Conservation (phyloP, 2,113 vertebrate species). For the Sceloporus undulatus region DNA sequence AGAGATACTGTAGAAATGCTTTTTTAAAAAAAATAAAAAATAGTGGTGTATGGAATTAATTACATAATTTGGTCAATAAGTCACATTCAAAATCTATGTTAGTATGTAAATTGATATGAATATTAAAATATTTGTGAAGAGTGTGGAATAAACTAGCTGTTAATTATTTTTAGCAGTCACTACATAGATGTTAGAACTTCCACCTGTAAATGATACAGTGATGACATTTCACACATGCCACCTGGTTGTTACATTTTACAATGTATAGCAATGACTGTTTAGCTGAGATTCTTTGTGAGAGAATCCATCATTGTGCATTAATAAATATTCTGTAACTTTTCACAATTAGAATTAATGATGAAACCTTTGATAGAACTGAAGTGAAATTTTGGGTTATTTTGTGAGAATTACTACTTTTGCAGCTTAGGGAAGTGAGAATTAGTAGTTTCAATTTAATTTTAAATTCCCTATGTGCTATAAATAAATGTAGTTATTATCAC, state of each 20-base stretch:
- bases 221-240: conserved; percentile 41
- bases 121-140: conserved; percentile 48
- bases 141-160: conserved; percentile 41
- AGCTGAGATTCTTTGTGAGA: conserved; percentile 35
- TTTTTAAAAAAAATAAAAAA: neutral
- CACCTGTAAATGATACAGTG: conserved; percentile 31
- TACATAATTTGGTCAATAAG: conserved; percentile 39
- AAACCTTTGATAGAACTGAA: conserved; percentile 31
- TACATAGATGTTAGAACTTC: conserved; percentile 36
- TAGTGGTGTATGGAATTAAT: conserved; percentile 30
- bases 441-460: conserved; percentile 38
- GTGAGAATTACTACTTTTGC: conserved; percentile 38
- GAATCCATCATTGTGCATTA: conserved; percentile 19
- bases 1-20: neutral
- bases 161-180: conserved; percentile 49
- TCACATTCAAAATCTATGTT: conserved; percentile 11
- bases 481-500: conserved; percentile 34
- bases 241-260: conserved; percentile 41
- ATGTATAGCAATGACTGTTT: conserved; percentile 45
- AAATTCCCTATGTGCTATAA: conserved; percentile 46
- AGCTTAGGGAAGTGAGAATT: conserved; percentile 28
- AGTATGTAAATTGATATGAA: conserved; percentile 34
- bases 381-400: conserved; percentile 33
- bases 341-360: conserved; percentile 17
- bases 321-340: conserved; percentile 51